Evolutionary conservation across 2,888 invertebrate species (phyloP).

Genomic region (Sialis lutaria): DNA sequence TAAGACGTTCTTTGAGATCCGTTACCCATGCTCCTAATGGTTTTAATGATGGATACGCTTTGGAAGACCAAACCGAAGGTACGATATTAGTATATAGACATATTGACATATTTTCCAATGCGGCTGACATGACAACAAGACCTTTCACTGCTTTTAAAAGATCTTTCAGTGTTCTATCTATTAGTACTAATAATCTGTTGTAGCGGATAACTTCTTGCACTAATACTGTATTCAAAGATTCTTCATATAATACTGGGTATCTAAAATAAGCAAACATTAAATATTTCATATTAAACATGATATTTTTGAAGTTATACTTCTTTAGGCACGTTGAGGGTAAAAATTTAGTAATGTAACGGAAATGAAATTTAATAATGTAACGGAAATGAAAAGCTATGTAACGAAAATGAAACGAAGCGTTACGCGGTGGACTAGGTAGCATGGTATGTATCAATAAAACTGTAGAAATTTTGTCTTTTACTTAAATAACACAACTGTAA

Average conservation of each 20-base stretch:
- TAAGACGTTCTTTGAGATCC: slow-evolving; percentile 42
- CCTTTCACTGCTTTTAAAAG: slow-evolving; percentile 58
- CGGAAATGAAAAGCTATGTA: too few relatives aligned
- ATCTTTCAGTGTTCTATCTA: slow-evolving; percentile 37
- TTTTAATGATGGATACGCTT: slow-evolving; percentile 51
- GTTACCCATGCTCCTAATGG: slow-evolving; percentile 50
- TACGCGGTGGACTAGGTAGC: too few relatives aligned
- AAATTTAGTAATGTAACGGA: too few relatives aligned
- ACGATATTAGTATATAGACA: slow-evolving; percentile 49
- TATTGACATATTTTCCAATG: slow-evolving; percentile 47
- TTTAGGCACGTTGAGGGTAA: too few relatives aligned
- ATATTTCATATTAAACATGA: too few relatives aligned
- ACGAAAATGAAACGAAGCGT: too few relatives aligned
- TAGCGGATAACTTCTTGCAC: slow-evolving; percentile 73
- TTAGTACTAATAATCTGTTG: slow-evolving; percentile 42
- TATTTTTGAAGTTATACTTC: too few relatives aligned
- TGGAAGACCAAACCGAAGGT: slow-evolving; percentile 50
- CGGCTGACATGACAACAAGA: slow-evolving; percentile 60
- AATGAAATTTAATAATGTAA: too few relatives aligned
- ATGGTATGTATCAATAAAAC: too few relatives aligned
- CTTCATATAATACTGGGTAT: slow-evolving; percentile 72
- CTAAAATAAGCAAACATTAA: slow-evolving; percentile 21
- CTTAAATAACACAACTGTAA: too few relatives aligned
- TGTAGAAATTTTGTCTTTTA: too few relatives aligned
- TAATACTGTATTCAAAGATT: slow-evolving; percentile 78